Conservation (phyloP, 2,113 vertebrate species). For the Xiphophorus couchianus region DNA sequence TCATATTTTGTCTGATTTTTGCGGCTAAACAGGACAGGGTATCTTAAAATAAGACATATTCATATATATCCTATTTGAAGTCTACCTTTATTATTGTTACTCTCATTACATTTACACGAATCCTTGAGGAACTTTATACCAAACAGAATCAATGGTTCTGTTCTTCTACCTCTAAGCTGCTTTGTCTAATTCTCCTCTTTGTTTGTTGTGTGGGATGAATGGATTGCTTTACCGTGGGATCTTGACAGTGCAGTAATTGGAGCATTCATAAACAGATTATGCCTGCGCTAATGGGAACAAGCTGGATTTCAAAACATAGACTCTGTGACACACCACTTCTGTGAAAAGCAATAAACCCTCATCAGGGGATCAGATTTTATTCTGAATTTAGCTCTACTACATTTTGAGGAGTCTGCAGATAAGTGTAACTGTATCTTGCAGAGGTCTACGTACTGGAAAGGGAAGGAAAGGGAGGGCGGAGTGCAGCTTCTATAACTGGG, state of each 20-base stretch:
- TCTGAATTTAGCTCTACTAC: constrained; percentile 1
- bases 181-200: constrained; percentile 37
- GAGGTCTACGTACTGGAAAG: constrained; percentile 34
- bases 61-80: no score
- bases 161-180: constrained; percentile 8
- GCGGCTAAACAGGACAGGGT: no score
- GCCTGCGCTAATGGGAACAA: constrained; percentile 48
- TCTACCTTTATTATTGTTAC: background rate
- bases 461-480: constrained; percentile 33
- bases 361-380: constrained; percentile 6
- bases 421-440: constrained; percentile 51
- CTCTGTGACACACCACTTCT: background rate
- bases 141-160: background rate
- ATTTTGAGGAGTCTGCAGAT: constrained; percentile 14
- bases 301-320: constrained; percentile 35
- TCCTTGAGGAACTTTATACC: background rate
- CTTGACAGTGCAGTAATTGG: constrained; percentile 62
- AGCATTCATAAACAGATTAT: constrained; percentile 74
- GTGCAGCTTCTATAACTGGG: constrained; percentile 39
- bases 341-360: constrained; percentile 18
- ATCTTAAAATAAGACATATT: no score
- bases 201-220: constrained; percentile 58
- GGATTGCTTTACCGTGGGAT: constrained; percentile 28
- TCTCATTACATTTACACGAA: constrained; percentile 2
- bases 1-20: no score